Conservation (phyloP, 2,888 invertebrate genomes). For the Polyommatus icarus region DNA sequence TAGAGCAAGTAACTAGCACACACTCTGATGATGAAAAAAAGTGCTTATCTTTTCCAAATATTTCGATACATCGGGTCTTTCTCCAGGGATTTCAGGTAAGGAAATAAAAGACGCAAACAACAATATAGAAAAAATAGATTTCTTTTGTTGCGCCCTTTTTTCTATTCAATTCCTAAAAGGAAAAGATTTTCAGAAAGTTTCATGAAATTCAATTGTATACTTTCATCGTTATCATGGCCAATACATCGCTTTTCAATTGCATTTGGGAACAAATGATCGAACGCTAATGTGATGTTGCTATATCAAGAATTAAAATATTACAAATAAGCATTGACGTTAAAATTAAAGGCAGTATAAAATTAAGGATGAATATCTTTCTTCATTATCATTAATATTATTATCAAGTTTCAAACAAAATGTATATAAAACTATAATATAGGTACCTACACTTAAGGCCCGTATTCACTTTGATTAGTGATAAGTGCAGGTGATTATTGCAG, state of each 20-base stretch:
- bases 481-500: too few relatives aligned
- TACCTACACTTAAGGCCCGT: too few relatives aligned
- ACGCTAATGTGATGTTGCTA: not conserved
- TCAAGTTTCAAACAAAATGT: too few relatives aligned
- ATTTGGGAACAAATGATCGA: not conserved
- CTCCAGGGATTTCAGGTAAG: conserved; percentile 26
- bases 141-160: conserved; percentile 24
- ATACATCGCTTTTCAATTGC: conserved; percentile 14
- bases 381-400: too few relatives aligned
- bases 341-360: too few relatives aligned
- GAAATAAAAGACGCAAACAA: conserved; percentile 27
- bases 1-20: not conserved
- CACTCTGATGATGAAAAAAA: not conserved
- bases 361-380: too few relatives aligned
- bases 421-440: too few relatives aligned
- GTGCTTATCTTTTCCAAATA: conserved; percentile 17
- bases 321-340: not conserved
- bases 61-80: conserved; percentile 20
- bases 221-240: conserved; percentile 1
- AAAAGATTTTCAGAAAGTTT: conserved; percentile 16
- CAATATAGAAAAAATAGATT: conserved; percentile 28
- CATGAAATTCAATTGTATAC: not conserved
- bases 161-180: conserved; percentile 22
- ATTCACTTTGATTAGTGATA: too few relatives aligned
- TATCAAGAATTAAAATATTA: not conserved